A percentile compares a stretch with the other conserved stretches of the same genome.
phyloP scores from a whole-genome alignment of 2,888 invertebrate species.

The Agelastica alni region DNA sequence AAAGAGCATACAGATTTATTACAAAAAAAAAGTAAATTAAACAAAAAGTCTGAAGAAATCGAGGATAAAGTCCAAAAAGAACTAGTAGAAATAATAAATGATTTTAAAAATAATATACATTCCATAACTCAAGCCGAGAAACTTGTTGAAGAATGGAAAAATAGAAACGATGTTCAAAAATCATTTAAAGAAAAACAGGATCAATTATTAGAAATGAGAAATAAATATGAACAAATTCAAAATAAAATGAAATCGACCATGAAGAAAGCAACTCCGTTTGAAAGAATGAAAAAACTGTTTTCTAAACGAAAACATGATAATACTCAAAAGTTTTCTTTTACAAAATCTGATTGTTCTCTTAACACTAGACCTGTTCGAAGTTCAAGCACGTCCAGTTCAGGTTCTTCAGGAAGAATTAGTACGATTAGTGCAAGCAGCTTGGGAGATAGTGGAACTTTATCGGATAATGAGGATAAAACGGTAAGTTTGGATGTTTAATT shows the following conservation, averaged over 20 bases:
- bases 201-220: conserved; percentile 77
- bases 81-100: conserved; percentile 82
- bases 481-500: no score
- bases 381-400: conserved; percentile 71
- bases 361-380: conserved; percentile 68
- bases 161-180: conserved; percentile 83
- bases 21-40: conserved; percentile 29
- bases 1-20: conserved; percentile 8
- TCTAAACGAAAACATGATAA: conserved; percentile 37
- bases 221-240: conserved; percentile 77
- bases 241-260: conserved; percentile 74
- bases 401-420: conserved; percentile 79
- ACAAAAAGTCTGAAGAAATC: conserved; percentile 49
- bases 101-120: conserved; percentile 87
- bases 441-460: conserved; percentile 84
- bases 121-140: conserved; percentile 84
- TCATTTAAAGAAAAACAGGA: conserved; percentile 85
- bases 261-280: conserved; percentile 80
- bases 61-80: conserved; percentile 72
- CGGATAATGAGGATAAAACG: conserved; percentile 78
- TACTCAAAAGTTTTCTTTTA: conserved; percentile 33
- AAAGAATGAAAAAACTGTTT: conserved; percentile 61
- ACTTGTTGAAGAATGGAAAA: conserved; percentile 84
- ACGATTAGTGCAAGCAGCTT: conserved; percentile 81
- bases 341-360: conserved; percentile 34